Evolutionary conservation across 2,888 invertebrate species (phyloP).

Genomic region (Cerceris rybyensis): DNA sequence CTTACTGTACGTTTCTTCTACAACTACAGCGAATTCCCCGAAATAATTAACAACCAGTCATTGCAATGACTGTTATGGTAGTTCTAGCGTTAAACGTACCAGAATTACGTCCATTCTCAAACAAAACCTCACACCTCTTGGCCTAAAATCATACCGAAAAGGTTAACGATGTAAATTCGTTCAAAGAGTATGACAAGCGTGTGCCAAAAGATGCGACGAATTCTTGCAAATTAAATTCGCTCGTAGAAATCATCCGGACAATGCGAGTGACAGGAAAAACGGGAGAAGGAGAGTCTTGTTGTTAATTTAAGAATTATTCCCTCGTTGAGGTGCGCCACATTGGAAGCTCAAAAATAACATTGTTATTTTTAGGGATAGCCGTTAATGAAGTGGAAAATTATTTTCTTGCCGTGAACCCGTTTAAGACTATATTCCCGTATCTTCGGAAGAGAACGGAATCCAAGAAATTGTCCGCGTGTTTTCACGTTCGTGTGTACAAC

Average conservation of each 20-base stretch:
- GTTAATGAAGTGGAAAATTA: slow-evolving; percentile 7
- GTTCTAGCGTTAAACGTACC: no score
- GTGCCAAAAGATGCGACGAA: slow-evolving; percentile 58
- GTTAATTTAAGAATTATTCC: slow-evolving; percentile 24
- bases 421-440: background rate
- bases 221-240: slow-evolving; percentile 1
- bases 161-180: background rate
- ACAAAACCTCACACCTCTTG: no score
- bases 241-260: background rate
- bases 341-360: slow-evolving; percentile 22
- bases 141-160: background rate
- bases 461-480: background rate
- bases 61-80: no score
- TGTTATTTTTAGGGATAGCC: slow-evolving; percentile 25
- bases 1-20: no score
- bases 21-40: no score
- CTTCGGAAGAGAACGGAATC: background rate
- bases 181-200: slow-evolving; percentile 25
- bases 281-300: slow-evolving; percentile 12
- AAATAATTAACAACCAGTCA: no score
- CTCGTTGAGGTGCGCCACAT: slow-evolving; percentile 13
- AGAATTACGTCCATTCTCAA: no score
- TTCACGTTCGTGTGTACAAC: background rate
- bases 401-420: background rate
- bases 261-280: background rate